Conservation (phyloP, 92 coral and sea anemone species). For the Chrysogorgia sp. region DNA sequence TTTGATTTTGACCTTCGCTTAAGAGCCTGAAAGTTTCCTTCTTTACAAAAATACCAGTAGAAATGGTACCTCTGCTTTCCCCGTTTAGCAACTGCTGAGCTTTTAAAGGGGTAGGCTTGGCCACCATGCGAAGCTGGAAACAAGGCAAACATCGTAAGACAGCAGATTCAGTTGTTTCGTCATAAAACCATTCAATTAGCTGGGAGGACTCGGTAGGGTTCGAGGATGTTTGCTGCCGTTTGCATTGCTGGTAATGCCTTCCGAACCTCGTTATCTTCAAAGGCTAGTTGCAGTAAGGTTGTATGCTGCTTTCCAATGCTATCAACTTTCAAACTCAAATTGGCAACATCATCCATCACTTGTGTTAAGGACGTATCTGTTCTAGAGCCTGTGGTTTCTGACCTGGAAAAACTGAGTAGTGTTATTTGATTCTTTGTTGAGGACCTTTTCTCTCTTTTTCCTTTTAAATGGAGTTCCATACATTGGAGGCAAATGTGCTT, state of each 20-base stretch:
- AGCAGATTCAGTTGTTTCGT: constrained; percentile 25
- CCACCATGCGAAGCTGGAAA: constrained; percentile 16
- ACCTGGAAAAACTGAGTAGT: background rate
- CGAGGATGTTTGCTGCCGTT: constrained; percentile 25
- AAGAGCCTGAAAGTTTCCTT: constrained; percentile 7
- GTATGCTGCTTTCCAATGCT: constrained; percentile 4
- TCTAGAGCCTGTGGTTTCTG: background rate
- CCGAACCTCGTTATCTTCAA: constrained; percentile 6
- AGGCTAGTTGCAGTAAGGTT: constrained; percentile 6
- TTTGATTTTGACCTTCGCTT: background rate
- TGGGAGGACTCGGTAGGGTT: background rate
- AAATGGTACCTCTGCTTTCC: constrained; percentile 27
- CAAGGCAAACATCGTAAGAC: constrained; percentile 32
- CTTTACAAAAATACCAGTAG: constrained; percentile 45
- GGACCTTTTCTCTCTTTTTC: too few species aligned
- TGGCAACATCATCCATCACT: constrained; percentile 8
- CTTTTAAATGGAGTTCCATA: too few species aligned
- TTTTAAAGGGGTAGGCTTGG: constrained; percentile 33
- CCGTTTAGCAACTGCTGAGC: constrained; percentile 18
- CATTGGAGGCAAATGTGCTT: too few species aligned
- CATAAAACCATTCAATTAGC: constrained; percentile 20
- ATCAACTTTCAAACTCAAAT: background rate
- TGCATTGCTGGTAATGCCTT: background rate
- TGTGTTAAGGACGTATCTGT: constrained; percentile 19
- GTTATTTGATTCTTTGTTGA: constrained; percentile 21